phyloP scores from a whole-genome alignment of 2,888 invertebrate genomes.

The Melanargia galathea region DNA sequence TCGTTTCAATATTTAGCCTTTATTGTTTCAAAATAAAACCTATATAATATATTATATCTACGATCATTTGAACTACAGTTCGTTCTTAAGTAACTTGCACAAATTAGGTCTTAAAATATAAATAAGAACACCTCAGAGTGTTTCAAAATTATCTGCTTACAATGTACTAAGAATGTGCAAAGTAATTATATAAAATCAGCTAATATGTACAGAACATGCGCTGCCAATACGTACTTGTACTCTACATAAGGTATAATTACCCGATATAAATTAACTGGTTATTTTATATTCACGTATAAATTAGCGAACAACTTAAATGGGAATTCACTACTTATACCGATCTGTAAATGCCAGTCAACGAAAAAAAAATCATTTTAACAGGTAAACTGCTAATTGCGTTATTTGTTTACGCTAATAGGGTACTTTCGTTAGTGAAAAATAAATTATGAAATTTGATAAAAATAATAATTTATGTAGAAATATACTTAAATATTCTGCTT shows the following conservation, averaged over 20 bases:
- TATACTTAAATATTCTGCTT: too few relatives aligned
- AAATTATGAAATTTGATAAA: too few relatives aligned
- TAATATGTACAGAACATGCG: neutral
- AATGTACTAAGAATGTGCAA: conserved; percentile 3
- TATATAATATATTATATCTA: too few relatives aligned
- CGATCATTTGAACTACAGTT: too few relatives aligned
- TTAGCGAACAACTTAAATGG: conserved; percentile 17
- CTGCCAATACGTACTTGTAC: neutral
- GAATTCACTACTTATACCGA: neutral
- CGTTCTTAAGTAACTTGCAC: too few relatives aligned
- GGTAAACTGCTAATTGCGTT: conserved; percentile 52
- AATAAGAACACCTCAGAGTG: neutral
- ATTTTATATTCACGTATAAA: conserved; percentile 22
- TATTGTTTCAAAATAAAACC: too few relatives aligned
- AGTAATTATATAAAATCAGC: conserved; percentile 2
- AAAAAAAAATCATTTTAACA: conserved; percentile 49
- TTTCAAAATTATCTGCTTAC: neutral
- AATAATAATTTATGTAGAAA: too few relatives aligned
- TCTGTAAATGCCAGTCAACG: conserved; percentile 3
- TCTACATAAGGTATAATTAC: conserved; percentile 15
- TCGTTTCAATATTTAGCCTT: too few relatives aligned
- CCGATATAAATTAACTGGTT: conserved; percentile 19
- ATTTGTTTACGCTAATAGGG: conserved; percentile 59
- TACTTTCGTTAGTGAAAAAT: too few relatives aligned
- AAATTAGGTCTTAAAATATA: neutral